phyloP scores from a whole-genome alignment of 2,888 invertebrate genomes.

The Opisthograptis luteolata region DNA sequence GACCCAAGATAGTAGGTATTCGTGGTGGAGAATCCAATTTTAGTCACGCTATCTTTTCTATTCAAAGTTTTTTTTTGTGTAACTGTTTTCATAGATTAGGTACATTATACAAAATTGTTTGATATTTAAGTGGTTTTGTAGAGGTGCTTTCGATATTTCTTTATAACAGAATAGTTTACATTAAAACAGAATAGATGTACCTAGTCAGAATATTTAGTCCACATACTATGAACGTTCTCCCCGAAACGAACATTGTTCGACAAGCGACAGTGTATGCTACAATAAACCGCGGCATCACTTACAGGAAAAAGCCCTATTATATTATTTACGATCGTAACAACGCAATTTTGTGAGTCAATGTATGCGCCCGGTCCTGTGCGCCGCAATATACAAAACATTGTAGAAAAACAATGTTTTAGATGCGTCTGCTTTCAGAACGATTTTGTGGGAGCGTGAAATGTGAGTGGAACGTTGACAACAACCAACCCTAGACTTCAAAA shows the following conservation, averaged over 20 bases:
- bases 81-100: conserved; percentile 1
- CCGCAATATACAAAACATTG: conserved; percentile 37
- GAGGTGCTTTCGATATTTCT: neutral
- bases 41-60: conserved; percentile 2
- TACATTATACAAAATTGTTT: neutral
- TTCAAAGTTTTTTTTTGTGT: neutral
- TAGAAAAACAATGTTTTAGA: conserved; percentile 40
- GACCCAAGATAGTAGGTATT: too few species aligned
- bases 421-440: conserved; percentile 11
- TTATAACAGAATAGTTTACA: too few species aligned
- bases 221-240: too few species aligned
- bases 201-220: too few species aligned
- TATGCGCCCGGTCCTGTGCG: conserved; percentile 35
- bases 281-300: conserved; percentile 20
- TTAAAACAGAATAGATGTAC: too few species aligned
- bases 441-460: neutral
- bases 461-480: neutral
- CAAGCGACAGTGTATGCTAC: conserved; percentile 9
- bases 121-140: neutral
- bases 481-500: neutral
- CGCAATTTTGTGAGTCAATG: conserved; percentile 54
- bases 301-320: conserved; percentile 23
- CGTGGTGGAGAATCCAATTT: too few species aligned
- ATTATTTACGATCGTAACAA: conserved; percentile 44
- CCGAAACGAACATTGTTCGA: conserved; percentile 1